phyloP scores from a whole-genome alignment of 2,888 invertebrate genomes.

The Epinotia brunnichana region DNA sequence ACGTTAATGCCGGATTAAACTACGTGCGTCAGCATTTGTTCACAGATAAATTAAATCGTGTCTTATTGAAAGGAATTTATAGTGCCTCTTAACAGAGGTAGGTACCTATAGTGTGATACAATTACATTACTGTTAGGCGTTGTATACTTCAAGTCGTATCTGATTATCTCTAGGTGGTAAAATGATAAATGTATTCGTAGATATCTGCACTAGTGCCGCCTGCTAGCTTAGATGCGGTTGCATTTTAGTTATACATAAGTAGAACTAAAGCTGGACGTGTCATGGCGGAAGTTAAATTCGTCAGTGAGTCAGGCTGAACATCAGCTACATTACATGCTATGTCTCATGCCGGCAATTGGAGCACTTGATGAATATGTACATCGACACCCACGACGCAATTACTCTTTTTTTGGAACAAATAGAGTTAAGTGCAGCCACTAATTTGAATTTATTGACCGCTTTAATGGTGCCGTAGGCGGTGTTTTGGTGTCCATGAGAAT shows the following conservation, averaged over 20 bases:
- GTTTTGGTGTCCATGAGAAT: slow-evolving; percentile 10
- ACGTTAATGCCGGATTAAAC: slow-evolving; percentile 31
- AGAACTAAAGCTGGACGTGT: slow-evolving; percentile 7
- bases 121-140: neutral
- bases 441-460: slow-evolving; percentile 44
- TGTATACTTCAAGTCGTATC: neutral
- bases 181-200: neutral
- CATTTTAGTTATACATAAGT: neutral
- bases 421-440: slow-evolving; percentile 44
- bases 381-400: slow-evolving; percentile 50
- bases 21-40: slow-evolving; percentile 34
- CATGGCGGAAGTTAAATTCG: slow-evolving; percentile 52
- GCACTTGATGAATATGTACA: slow-evolving; percentile 51
- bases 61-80: slow-evolving; percentile 14
- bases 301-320: slow-evolving; percentile 52
- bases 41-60: slow-evolving; percentile 18
- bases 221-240: neutral
- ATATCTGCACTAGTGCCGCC: neutral
- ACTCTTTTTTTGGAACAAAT: slow-evolving; percentile 48
- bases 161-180: neutral
- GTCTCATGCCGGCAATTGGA: slow-evolving; percentile 51
- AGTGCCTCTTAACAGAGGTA: neutral
- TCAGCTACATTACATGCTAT: neutral
- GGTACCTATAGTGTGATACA: neutral
- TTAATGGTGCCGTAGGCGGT: slow-evolving; percentile 25